Conservation (phyloP, 2,113 vertebrate species). For the Ciconia maguari region DNA sequence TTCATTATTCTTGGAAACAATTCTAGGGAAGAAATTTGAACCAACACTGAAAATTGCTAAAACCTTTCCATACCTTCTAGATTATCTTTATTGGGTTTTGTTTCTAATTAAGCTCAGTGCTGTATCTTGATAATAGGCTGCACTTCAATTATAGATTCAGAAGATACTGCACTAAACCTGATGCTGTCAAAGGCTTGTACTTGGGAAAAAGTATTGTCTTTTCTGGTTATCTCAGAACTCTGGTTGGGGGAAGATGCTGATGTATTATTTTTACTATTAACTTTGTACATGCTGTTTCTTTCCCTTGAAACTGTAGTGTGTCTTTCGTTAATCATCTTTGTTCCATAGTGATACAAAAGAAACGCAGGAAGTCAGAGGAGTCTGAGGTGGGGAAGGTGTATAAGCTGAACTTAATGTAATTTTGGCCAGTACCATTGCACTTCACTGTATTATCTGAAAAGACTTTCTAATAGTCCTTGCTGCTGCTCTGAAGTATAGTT, state of each 20-base stretch:
- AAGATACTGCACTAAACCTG: not conserved
- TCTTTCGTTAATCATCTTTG: not conserved
- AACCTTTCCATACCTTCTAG: not conserved
- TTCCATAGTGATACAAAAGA: not conserved
- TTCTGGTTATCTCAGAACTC: not conserved
- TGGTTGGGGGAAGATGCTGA: too few relatives aligned
- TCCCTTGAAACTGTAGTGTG: not conserved
- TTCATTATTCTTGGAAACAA: slow-evolving; percentile 12
- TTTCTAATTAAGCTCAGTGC: slow-evolving; percentile 28
- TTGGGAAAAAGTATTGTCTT: not conserved
- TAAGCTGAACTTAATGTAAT: not conserved
- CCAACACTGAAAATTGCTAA: not conserved
- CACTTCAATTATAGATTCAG: not conserved
- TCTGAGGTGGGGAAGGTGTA: not conserved
- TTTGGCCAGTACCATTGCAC: not conserved
- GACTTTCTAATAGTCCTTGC: not conserved
- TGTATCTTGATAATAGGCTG: not conserved
- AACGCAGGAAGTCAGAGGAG: not conserved
- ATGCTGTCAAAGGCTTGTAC: not conserved
- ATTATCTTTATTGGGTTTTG: slow-evolving; percentile 15
- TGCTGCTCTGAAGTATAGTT: not conserved
- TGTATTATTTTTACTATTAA: too few relatives aligned
- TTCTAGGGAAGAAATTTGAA: slow-evolving; percentile 32
- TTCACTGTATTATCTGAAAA: not conserved
- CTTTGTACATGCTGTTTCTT: not conserved